These are phyloP conservation scores for Protonemura montana DNA, from an alignment of 2,888 invertebrate species.

Conservation along the genomic window DNA sequence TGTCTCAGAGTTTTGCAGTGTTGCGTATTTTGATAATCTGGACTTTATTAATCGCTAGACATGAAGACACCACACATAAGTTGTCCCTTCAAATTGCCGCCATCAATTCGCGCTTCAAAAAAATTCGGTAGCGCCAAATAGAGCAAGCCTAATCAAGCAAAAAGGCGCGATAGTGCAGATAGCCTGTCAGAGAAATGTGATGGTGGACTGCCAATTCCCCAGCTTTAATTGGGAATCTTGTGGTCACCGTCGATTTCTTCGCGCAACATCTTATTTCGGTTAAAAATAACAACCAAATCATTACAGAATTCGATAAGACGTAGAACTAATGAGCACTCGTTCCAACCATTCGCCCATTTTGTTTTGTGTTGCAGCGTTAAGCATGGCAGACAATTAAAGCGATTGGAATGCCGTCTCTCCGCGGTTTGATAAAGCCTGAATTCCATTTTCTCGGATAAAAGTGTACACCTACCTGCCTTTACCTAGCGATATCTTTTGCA, in stretches of 20 bases:
- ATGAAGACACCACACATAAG: not conserved
- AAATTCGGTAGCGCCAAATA: not conserved
- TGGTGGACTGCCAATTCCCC: not conserved
- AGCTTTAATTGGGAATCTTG: not conserved
- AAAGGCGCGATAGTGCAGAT: not conserved
- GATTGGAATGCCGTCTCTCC: not conserved
- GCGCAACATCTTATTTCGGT: not conserved
- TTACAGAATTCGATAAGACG: too few species aligned
- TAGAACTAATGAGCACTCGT: too few species aligned
- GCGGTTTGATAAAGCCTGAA: not conserved
- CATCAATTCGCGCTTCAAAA: not conserved
- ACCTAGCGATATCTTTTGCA: not conserved
- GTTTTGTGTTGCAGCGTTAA: not conserved
- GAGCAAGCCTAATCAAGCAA: not conserved
- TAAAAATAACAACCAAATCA: too few species aligned
- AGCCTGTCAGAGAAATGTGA: not conserved
- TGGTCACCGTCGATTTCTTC: not conserved
- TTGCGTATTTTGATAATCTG: not conserved
- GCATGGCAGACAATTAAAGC: not conserved
- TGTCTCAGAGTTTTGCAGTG: not conserved
- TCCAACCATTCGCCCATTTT: not conserved
- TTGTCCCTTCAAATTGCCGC: not conserved
- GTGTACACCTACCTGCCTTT: not conserved
- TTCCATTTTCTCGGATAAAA: not conserved
- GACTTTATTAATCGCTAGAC: not conserved